phyloP scores from a whole-genome alignment of 2,113 vertebrate genomes.

The Cephalopterus ornatus region DNA sequence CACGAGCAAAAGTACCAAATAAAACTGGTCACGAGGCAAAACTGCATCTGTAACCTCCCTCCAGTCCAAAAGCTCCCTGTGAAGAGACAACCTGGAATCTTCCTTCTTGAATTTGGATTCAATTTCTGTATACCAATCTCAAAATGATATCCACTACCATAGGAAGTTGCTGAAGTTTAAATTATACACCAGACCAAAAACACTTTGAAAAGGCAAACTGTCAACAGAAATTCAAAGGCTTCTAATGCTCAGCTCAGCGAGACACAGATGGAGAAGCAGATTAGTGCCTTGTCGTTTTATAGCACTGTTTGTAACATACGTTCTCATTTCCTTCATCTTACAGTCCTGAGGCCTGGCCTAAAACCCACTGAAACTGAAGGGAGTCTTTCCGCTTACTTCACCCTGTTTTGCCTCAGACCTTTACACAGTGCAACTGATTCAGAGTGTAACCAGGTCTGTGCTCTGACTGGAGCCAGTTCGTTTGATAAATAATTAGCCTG shows the following conservation, averaged over 20 bases:
- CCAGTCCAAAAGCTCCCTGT: neutral
- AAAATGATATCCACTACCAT: neutral
- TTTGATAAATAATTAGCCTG: constrained; percentile 15
- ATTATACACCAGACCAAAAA: neutral
- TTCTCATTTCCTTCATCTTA: constrained; percentile 39
- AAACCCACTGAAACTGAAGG: neutral
- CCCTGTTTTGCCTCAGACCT: constrained; percentile 14
- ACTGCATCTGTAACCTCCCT: neutral
- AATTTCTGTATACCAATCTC: neutral
- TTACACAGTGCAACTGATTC: neutral
- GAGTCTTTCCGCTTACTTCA: neutral
- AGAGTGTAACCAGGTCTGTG: neutral
- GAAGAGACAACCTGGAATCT: neutral
- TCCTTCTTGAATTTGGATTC: neutral
- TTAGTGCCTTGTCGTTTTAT: constrained; percentile 20
- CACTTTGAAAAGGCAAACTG: neutral
- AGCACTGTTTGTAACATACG: neutral
- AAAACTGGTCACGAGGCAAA: neutral
- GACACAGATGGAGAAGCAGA: constrained; percentile 7
- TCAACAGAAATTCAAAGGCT: neutral
- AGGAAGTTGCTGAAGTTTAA: neutral
- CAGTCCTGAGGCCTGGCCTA: neutral
- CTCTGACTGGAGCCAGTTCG: neutral
- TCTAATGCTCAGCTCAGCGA: neutral
- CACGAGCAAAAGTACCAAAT: neutral